Conservation (phyloP, 2,888 invertebrate genomes). For the Stegophylla sp. region DNA sequence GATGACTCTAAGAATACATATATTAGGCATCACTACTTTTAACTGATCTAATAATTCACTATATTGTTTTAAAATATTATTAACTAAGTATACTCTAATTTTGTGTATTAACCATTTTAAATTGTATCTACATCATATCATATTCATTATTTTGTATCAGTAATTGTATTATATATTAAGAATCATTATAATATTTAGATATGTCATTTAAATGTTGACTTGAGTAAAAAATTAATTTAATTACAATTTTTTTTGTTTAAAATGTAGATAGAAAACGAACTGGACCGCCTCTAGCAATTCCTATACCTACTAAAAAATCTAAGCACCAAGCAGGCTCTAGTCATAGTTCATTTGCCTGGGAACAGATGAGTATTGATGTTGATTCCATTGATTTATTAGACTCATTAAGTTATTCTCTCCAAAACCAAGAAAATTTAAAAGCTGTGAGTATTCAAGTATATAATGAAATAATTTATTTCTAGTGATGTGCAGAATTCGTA, state of each 20-base stretch:
- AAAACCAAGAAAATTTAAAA: constrained; percentile 81
- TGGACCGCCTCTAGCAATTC: constrained; percentile 51
- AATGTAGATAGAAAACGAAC: constrained; percentile 60
- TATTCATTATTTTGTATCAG: no score
- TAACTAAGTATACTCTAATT: no score
- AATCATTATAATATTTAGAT: no score
- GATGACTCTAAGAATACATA: no score
- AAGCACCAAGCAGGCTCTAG: constrained; percentile 55
- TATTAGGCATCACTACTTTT: no score
- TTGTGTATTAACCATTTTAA: no score
- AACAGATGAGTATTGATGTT: constrained; percentile 77
- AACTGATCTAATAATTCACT: no score
- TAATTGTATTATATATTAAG: no score
- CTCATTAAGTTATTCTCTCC: constrained; percentile 77
- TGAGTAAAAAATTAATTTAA: constrained; percentile 10
- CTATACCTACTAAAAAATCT: constrained; percentile 61
- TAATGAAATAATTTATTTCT: constrained; percentile 8
- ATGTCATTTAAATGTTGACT: no score
- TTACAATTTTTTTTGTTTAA: constrained; percentile 28
- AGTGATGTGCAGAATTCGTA: no score
- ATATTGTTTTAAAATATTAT: no score
- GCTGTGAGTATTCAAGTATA: constrained; percentile 67
- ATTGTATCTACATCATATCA: no score
- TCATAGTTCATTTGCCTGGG: constrained; percentile 70
- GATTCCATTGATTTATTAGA: constrained; percentile 81